Conservation (phyloP, 2,888 invertebrate genomes). For the Nemurella pictetii region DNA sequence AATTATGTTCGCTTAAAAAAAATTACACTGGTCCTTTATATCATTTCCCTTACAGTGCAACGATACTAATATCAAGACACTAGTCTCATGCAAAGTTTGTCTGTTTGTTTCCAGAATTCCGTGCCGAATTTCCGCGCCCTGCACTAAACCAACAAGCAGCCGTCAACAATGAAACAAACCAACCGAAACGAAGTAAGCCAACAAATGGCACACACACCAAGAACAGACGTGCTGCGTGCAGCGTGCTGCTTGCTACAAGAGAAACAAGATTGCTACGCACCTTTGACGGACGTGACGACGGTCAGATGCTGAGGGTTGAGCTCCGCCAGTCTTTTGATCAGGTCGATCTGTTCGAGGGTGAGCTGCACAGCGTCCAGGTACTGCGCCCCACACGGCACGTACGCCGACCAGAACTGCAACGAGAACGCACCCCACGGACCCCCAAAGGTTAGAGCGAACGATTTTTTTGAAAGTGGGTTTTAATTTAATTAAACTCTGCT, state of each 20-base stretch:
- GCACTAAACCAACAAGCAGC: too few species aligned
- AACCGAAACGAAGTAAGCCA: neutral
- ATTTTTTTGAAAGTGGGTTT: too few species aligned
- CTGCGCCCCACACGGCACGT: conserved; percentile 82
- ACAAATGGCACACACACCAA: neutral
- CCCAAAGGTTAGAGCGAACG: too few species aligned
- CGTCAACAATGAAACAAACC: neutral
- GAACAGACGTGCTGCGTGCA: too few species aligned
- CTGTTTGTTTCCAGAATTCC: too few species aligned
- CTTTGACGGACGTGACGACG: conserved; percentile 54
- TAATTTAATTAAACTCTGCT: neutral
- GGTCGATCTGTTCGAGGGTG: conserved; percentile 84
- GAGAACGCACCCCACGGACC: neutral
- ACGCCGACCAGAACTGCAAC: conserved; percentile 76
- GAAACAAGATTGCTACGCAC: conserved; percentile 46
- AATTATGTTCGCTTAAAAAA: too few species aligned
- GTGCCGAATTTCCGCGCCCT: too few species aligned
- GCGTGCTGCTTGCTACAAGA: too few species aligned
- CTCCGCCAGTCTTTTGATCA: conserved; percentile 73
- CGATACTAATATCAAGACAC: too few species aligned
- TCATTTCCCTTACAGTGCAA: too few species aligned
- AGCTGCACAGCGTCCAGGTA: conserved; percentile 83
- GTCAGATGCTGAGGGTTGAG: conserved; percentile 74
- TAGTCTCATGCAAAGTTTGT: too few species aligned
- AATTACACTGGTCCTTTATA: too few species aligned